Base-by-base conservation (phyloP, 2,113 vertebrate genomes). In the Gymnarchus niloticus region DNA sequence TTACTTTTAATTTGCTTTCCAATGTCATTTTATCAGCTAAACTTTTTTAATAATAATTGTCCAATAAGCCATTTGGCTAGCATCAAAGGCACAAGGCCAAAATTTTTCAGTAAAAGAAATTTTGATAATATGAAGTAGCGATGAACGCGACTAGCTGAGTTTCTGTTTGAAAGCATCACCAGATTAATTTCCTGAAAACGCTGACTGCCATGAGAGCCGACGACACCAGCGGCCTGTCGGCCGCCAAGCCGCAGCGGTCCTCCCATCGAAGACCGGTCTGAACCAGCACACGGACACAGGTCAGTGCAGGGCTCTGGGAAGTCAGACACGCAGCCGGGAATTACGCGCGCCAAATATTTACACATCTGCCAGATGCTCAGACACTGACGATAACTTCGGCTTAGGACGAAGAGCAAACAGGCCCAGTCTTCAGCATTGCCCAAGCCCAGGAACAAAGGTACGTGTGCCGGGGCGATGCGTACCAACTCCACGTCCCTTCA, bases 321-420 rank as follows among this genome's bases (percentile, higher is more conserved):
- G 41, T 37, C 33, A 37, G 33, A 37, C 14, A 17, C 33, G 33
- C 78, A 54, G 25, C 21, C 37, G 54, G 41, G 56, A 6, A 49
- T 12, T 41, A 54, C 48, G 41, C n/a, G 25, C 9, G 48, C 37
- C 85, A 86, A 82, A 86, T 83, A 86, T 86, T 86, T 86, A 48
- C 85, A 44, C 80, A 82, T 86, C 85, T 85, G 52, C 48, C 14
- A 48, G 41, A 78, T 48, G 76, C 85, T 82, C 46, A 69, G 85
- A 86, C 77, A 86, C 56, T 61, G 57, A 83, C 49, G 57, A 56
- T 49, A 69, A 46, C 81, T 44, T 86, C 51, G 52, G 52, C 76
- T 83, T 83, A 49, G 81, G 41, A 56, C 76, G 86, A 56, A 86
- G 86, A 84, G 65, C 86, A 86, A 86, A 86, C 85, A 86, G 25